These are phyloP conservation scores for Sminthurides aquaticus DNA, from an alignment of 2,888 invertebrate species.

Conservation along the genomic window DNA sequence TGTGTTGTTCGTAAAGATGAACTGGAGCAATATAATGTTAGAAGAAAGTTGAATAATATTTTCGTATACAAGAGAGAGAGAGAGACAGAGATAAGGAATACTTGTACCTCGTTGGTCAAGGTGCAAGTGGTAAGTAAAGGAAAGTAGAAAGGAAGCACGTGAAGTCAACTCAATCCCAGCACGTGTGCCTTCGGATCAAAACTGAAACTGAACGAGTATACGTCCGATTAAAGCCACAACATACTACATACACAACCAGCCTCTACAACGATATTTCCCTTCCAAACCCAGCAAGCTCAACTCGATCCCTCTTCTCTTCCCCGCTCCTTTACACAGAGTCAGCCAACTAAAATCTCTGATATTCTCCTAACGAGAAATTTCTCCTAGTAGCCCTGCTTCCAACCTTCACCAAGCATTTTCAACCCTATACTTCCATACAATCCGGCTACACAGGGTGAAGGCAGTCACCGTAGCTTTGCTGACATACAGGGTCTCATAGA, in stretches of 20 bases:
- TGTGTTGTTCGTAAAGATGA: too few relatives aligned
- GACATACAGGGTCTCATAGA: background rate
- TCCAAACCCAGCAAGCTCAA: too few relatives aligned
- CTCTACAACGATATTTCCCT: too few relatives aligned
- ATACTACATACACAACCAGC: too few relatives aligned
- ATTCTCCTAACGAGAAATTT: slow-evolving; percentile 3
- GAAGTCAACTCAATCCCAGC: slow-evolving; percentile 31
- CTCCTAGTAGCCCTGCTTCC: too few relatives aligned
- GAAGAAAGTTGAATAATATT: too few relatives aligned
- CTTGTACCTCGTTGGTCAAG: slow-evolving; percentile 38
- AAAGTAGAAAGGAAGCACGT: slow-evolving; percentile 29
- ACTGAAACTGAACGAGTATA: slow-evolving; percentile 30
- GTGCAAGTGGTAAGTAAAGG: slow-evolving; percentile 38
- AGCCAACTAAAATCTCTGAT: too few relatives aligned
- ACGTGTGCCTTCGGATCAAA: slow-evolving; percentile 36
- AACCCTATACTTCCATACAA: too few relatives aligned
- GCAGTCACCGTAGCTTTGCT: background rate
- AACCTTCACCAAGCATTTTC: slow-evolving; percentile 4
- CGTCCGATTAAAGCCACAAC: slow-evolving; percentile 27
- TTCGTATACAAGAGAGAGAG: too few relatives aligned
- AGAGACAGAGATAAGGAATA: slow-evolving; percentile 10
- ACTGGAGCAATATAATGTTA: too few relatives aligned
- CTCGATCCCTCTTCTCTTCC: too few relatives aligned
- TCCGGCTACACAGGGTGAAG: background rate
- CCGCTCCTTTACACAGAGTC: too few relatives aligned